Conservation (phyloP, 35 echinoderm and acorn worm species). For the Lytechinus variegatus region DNA sequence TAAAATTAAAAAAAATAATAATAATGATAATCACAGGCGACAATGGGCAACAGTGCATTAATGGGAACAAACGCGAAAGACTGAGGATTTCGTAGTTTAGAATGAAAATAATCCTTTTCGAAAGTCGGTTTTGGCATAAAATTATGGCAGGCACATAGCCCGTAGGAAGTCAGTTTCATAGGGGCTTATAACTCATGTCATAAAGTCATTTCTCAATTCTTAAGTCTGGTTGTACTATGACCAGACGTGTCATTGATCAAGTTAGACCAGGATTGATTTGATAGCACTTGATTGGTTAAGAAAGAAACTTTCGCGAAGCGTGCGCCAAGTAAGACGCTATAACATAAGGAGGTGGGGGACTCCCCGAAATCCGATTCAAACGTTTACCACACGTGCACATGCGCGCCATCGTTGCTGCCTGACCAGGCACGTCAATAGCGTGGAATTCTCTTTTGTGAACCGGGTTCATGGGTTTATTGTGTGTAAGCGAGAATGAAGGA, state of each 20-base stretch:
- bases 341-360: background rate
- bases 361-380: conserved; percentile 1
- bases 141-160: too few species aligned
- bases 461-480: background rate
- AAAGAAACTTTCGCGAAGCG: background rate
- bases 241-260: background rate
- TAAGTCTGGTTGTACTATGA: background rate
- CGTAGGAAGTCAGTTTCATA: too few species aligned
- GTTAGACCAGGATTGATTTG: background rate
- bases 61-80: too few species aligned
- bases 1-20: too few species aligned
- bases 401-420: conserved; percentile 14
- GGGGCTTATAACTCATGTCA: too few species aligned
- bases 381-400: background rate
- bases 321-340: background rate
- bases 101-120: too few species aligned
- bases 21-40: too few species aligned
- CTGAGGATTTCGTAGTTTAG: too few species aligned
- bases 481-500: background rate
- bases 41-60: too few species aligned
- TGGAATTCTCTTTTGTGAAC: background rate
- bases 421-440: background rate
- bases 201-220: too few species aligned
- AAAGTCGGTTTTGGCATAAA: too few species aligned
- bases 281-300: background rate